phyloP scores from a whole-genome alignment of 2,888 invertebrate genomes.

The Parthenolecanium corni region DNA sequence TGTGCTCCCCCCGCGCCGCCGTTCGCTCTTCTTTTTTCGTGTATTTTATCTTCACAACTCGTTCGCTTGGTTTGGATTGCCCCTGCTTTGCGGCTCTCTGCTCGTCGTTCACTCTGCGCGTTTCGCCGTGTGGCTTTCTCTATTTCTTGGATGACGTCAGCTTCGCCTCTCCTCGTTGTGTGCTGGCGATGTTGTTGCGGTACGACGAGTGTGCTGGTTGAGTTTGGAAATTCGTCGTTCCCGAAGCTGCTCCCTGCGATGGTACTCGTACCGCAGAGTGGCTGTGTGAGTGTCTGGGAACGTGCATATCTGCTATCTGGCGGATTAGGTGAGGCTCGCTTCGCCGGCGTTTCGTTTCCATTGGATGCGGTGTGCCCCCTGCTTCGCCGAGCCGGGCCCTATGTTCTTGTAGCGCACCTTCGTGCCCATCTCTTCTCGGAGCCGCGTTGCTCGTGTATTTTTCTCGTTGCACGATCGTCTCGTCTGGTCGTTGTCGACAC shows the following conservation, averaged over 20 bases:
- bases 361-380: background rate
- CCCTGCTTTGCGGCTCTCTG: too few species aligned
- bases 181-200: too few species aligned
- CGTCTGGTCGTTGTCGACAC: too few species aligned
- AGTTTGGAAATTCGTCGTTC: too few species aligned
- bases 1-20: too few species aligned
- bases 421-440: too few species aligned
- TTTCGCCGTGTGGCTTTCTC: background rate
- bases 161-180: background rate
- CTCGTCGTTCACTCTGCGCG: background rate
- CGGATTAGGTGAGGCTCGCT: background rate
- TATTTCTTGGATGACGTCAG: conserved; percentile 10
- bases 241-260: background rate
- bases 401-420: too few species aligned
- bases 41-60: too few species aligned
- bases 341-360: conserved; percentile 10
- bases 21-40: too few species aligned
- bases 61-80: background rate
- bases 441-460: background rate
- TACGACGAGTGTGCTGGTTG: too few species aligned
- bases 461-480: too few species aligned
- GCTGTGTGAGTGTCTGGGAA: background rate
- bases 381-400: too few species aligned
- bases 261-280: background rate
- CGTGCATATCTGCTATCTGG: background rate